phyloP scores from a whole-genome alignment of 2,113 vertebrate species.

The Haliaeetus leucogaster region DNA sequence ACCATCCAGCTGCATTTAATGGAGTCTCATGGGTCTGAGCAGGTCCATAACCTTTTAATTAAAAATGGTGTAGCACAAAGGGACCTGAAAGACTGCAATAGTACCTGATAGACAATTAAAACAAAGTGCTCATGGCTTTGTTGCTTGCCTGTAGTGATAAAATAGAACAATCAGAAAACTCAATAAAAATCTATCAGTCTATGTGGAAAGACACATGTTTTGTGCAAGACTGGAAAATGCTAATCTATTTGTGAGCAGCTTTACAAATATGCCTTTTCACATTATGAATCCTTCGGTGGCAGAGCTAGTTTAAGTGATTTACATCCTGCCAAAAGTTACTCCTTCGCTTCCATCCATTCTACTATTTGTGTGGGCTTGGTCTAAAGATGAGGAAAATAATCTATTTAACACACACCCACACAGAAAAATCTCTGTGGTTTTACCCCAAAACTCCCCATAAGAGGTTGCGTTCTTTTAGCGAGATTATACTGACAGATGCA shows the following conservation, averaged over 20 bases:
- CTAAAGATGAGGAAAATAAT: neutral
- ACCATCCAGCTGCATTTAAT: neutral
- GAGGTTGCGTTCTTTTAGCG: neutral
- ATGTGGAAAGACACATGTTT: neutral
- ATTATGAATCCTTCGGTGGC: neutral
- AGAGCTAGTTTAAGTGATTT: neutral
- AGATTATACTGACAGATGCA: neutral
- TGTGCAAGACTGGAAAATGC: neutral
- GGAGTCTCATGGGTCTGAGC: neutral
- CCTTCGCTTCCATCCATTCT: neutral
- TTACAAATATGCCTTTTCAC: neutral
- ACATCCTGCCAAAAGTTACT: neutral
- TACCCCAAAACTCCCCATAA: neutral
- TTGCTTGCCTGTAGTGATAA: neutral
- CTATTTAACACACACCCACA: neutral
- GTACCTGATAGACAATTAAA: constrained; percentile 13
- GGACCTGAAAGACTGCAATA: neutral
- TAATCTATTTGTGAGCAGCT: neutral
- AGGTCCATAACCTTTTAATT: constrained; percentile 29
- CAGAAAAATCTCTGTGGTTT: neutral
- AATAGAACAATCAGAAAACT: constrained; percentile 31
- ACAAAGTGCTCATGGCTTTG: neutral
- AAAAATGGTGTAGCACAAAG: neutral
- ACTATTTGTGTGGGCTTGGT: neutral
- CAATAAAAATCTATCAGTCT: constrained; percentile 14